These are phyloP conservation scores for Sisyra terminalis DNA, from an alignment of 2,888 invertebrate species.

Conservation along the genomic window DNA sequence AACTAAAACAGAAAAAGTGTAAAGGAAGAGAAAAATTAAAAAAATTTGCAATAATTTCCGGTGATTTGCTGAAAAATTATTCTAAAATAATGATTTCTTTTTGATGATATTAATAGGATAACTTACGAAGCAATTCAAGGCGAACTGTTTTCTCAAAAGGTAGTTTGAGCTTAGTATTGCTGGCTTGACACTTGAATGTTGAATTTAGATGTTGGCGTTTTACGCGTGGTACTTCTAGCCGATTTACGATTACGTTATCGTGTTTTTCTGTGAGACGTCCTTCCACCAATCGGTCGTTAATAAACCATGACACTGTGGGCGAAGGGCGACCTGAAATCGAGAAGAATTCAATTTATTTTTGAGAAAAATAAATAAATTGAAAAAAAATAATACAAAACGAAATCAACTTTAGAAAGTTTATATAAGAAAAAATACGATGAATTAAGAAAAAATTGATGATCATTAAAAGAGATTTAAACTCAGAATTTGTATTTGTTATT, in stretches of 20 bases:
- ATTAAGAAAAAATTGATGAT: too few relatives aligned
- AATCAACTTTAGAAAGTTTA: too few relatives aligned
- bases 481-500: too few relatives aligned
- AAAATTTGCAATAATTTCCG: too few relatives aligned
- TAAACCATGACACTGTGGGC: slow-evolving; percentile 73
- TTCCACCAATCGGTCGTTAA: slow-evolving; percentile 52
- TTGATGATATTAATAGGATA: slow-evolving; percentile 5
- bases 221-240: slow-evolving; percentile 55
- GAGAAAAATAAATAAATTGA: too few relatives aligned
- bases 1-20: too few relatives aligned
- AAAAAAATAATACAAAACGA: too few relatives aligned
- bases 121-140: slow-evolving; percentile 72
- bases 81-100: too few relatives aligned
- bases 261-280: slow-evolving; percentile 52
- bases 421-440: too few relatives aligned
- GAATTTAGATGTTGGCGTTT: slow-evolving; percentile 65
- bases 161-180: slow-evolving; percentile 72
- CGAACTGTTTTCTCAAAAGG: slow-evolving; percentile 70
- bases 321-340: slow-evolving; percentile 54
- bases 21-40: too few relatives aligned
- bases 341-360: background rate
- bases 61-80: too few relatives aligned
- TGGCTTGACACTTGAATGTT: slow-evolving; percentile 74
- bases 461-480: too few relatives aligned
- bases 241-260: slow-evolving; percentile 63